phyloP scores from a whole-genome alignment of 1,140 invertebrate species.

The Nephila pilipes region DNA sequence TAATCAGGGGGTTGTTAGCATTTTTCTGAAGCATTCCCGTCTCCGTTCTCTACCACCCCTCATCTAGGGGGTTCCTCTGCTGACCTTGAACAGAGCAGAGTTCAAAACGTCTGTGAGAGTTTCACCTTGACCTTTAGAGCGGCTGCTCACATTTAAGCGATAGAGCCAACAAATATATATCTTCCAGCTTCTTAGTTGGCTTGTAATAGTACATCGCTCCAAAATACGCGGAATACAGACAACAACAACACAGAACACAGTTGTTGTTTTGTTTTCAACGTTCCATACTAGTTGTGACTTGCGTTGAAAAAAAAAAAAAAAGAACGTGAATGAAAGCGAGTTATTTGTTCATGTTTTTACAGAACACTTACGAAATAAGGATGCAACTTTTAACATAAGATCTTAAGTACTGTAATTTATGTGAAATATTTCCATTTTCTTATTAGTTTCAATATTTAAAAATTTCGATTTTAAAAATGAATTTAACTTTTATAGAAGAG shows the following conservation, averaged over 20 bases:
- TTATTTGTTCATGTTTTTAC: no score
- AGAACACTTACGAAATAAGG: no score
- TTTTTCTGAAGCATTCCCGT: not conserved
- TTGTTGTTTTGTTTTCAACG: not conserved
- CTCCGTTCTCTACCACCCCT: not conserved
- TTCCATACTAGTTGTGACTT: no score
- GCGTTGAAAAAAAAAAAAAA: no score
- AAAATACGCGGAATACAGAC: not conserved
- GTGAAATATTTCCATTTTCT: no score
- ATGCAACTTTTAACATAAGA: no score
- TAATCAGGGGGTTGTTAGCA: not conserved
- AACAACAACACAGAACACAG: not conserved
- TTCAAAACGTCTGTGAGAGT: conserved; percentile 36
- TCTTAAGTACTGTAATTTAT: no score
- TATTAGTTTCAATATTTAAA: no score
- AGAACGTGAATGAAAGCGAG: no score
- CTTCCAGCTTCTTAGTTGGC: not conserved
- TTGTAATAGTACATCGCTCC: not conserved
- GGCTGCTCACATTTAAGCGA: not conserved
- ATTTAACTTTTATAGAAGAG: no score
- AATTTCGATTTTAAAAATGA: no score
- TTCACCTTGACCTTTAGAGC: conserved; percentile 57
- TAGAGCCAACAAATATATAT: not conserved
- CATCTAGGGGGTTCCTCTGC: not conserved
- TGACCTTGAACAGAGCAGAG: conserved; percentile 31